phyloP scores from a whole-genome alignment of 1,140 invertebrate genomes.

The Chrysopa pallens region DNA sequence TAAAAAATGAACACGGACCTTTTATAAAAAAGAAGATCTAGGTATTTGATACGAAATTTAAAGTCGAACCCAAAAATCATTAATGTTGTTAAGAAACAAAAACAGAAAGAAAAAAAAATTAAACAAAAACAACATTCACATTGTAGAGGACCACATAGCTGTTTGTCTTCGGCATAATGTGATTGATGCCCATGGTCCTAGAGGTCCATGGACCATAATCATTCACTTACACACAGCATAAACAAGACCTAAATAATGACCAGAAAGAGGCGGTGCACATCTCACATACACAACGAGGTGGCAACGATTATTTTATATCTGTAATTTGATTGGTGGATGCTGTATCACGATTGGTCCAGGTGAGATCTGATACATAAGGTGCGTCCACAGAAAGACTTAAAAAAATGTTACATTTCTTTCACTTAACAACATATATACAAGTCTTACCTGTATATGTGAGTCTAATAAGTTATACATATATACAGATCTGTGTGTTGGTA shows the following conservation, averaged over 20 bases:
- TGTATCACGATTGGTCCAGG: slow-evolving; percentile 13
- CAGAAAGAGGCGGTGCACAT: slow-evolving; percentile 19
- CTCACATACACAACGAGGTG: slow-evolving; percentile 17
- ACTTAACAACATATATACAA: not conserved
- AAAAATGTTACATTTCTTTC: slow-evolving; percentile 5
- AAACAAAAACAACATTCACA: too few relatives aligned
- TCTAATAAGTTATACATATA: too few relatives aligned
- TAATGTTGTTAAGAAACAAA: too few relatives aligned
- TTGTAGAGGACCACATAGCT: not conserved
- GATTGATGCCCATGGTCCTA: slow-evolving; percentile 1
- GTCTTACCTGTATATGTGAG: too few relatives aligned
- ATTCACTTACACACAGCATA: slow-evolving; percentile 11
- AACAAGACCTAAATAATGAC: slow-evolving; percentile 17
- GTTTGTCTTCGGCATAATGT: slow-evolving; percentile 7
- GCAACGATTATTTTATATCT: slow-evolving; percentile 4
- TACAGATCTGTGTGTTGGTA: too few relatives aligned
- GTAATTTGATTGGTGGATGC: slow-evolving; percentile 3
- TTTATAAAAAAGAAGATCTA: too few relatives aligned
- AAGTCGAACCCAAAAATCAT: too few relatives aligned
- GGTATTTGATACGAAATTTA: too few relatives aligned
- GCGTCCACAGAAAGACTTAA: not conserved
- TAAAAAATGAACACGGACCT: too few relatives aligned
- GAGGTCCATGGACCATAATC: slow-evolving; percentile 14
- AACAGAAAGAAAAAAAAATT: too few relatives aligned
- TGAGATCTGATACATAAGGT: slow-evolving; percentile 3